Conservation (phyloP, 2,888 invertebrate genomes). For the Ophioninae sp. region DNA sequence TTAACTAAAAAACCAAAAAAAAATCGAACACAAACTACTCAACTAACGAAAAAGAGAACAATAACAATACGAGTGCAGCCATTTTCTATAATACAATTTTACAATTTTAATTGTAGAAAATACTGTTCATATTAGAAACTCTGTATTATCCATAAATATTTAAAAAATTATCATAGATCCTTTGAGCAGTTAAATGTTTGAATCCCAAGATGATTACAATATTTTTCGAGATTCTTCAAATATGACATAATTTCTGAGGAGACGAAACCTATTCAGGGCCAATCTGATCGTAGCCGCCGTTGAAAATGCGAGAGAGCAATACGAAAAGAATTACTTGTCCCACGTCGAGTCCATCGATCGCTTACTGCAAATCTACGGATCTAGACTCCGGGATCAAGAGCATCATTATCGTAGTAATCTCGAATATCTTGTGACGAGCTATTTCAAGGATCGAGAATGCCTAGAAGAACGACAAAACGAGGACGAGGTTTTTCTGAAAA, state of each 20-base stretch:
- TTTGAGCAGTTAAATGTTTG: not conserved
- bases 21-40: too few species aligned
- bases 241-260: constrained; percentile 14
- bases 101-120: too few species aligned
- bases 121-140: too few species aligned
- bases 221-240: not conserved
- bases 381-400: constrained; percentile 68
- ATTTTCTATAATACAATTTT: too few species aligned
- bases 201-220: not conserved
- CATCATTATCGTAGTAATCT: constrained; percentile 64
- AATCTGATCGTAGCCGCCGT: constrained; percentile 80
- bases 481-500: constrained; percentile 62
- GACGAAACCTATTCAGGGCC: constrained; percentile 66
- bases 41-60: too few species aligned
- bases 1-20: too few species aligned
- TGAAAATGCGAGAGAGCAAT: constrained; percentile 79
- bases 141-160: too few species aligned
- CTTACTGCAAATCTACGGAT: constrained; percentile 76
- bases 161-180: not conserved
- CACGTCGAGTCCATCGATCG: constrained; percentile 79
- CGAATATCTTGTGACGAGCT: constrained; percentile 54
- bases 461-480: constrained; percentile 61
- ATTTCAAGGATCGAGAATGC: constrained; percentile 46
- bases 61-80: too few species aligned
- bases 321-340: constrained; percentile 76